Evolutionary conservation across 2,888 invertebrate genomes (phyloP).

Genomic region (Epirrhoe tristata): DNA sequence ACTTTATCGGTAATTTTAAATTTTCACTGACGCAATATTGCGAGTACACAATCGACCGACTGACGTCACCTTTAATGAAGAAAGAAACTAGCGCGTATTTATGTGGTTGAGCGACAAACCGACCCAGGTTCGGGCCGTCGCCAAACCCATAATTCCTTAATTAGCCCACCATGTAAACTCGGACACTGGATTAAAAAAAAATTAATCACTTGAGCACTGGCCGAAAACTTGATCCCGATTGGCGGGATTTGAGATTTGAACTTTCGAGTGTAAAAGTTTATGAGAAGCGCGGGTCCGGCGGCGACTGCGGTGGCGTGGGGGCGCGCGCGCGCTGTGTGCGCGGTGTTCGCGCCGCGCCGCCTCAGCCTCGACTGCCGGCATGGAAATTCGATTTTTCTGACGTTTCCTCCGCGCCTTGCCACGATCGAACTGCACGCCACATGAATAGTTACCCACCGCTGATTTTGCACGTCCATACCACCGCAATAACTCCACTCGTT

Average conservation of each 20-base stretch:
- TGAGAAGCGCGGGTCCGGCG: constrained; percentile 47
- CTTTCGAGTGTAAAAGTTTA: constrained; percentile 45
- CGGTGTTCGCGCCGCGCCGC: constrained; percentile 81
- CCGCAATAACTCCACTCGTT: constrained; percentile 66
- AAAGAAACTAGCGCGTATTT: constrained; percentile 70
- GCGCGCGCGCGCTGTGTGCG: constrained; percentile 78
- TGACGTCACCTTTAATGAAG: constrained; percentile 83
- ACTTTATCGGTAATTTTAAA: constrained; percentile 49
- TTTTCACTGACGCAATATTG: constrained; percentile 49
- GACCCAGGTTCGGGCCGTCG: constrained; percentile 63
- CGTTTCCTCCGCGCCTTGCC: constrained; percentile 84
- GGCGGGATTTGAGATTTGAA: constrained; percentile 37
- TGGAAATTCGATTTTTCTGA: constrained; percentile 85
- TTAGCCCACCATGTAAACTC: constrained; percentile 65
- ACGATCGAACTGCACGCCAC: constrained; percentile 84
- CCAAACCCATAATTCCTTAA: constrained; percentile 76
- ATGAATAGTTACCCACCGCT: constrained; percentile 69
- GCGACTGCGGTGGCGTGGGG: constrained; percentile 58
- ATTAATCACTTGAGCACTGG: constrained; percentile 55
- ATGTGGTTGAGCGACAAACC: constrained; percentile 68
- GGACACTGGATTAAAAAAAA: constrained; percentile 42
- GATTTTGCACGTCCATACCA: constrained; percentile 80
- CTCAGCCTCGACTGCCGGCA: constrained; percentile 82
- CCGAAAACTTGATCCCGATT: constrained; percentile 39
- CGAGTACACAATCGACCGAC: constrained; percentile 63